Evolutionary conservation across 1,140 invertebrate species (phyloP).

Genomic region (Varroa destructor): DNA sequence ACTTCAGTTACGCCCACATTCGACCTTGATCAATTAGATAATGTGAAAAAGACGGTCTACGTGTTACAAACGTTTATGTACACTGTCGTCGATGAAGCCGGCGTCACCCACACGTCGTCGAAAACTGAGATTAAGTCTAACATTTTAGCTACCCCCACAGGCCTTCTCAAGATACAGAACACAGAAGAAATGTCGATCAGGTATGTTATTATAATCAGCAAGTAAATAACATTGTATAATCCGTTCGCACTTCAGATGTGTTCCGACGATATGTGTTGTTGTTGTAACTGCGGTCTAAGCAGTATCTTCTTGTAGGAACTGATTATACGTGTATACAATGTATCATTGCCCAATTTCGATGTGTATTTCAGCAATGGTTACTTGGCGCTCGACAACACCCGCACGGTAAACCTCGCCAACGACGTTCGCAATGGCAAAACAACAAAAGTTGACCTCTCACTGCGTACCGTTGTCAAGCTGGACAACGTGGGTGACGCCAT

Average conservation of each 20-base stretch:
- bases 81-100: constrained; percentile 22
- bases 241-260: too few species aligned
- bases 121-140: constrained; percentile 21
- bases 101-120: constrained; percentile 7
- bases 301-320: too few species aligned
- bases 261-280: too few species aligned
- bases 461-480: constrained; percentile 21
- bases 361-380: constrained; percentile 13
- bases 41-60: constrained; percentile 23
- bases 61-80: constrained; percentile 20
- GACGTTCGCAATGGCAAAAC: constrained; percentile 22
- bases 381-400: constrained; percentile 14
- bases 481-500: constrained; percentile 19
- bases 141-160: constrained; percentile 7
- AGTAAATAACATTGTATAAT: too few species aligned
- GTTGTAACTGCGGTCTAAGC: too few species aligned
- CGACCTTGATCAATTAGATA: constrained; percentile 6
- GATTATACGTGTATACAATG: too few species aligned
- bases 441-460: constrained; percentile 11
- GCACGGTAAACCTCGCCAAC: constrained; percentile 20
- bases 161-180: not conserved
- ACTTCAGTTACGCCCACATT: not conserved
- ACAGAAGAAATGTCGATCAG: constrained; percentile 25
- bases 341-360: not conserved
- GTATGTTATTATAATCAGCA: not conserved